phyloP scores from a whole-genome alignment of 2,888 invertebrate genomes.

The Drosophila neoperkinsi region DNA sequence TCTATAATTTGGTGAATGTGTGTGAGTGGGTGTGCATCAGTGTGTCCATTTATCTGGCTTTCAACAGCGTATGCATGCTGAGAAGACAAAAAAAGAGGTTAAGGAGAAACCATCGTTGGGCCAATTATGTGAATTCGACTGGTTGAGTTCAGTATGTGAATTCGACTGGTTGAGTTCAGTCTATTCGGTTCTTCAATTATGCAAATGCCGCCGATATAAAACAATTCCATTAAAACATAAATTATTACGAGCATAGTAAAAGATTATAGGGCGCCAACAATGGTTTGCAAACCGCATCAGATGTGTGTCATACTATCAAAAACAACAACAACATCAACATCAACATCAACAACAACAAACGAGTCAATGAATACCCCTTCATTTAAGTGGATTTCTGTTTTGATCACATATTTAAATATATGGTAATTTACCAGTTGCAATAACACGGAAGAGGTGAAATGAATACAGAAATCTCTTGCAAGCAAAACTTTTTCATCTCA shows the following conservation, averaged over 20 bases:
- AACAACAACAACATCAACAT: neutral
- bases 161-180: conserved; percentile 43
- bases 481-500: neutral
- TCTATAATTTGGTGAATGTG: conserved; percentile 13
- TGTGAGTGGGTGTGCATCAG: conserved; percentile 4
- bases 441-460: neutral
- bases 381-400: neutral
- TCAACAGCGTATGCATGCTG: conserved; percentile 23
- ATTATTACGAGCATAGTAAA: conserved; percentile 38
- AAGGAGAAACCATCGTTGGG: neutral
- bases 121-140: conserved; percentile 37
- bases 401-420: neutral
- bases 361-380: neutral
- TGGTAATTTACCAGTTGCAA: neutral
- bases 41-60: conserved; percentile 40
- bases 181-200: conserved; percentile 58
- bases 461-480: neutral
- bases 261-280: conserved; percentile 6
- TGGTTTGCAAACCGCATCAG: conserved; percentile 8
- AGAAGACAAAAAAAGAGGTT: conserved; percentile 5
- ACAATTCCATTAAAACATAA: conserved; percentile 36
- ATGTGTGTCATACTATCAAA: conserved; percentile 11
- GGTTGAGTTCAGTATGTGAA: conserved; percentile 33
- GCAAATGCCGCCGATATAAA: conserved; percentile 51
- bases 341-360: neutral